A percentile compares a stretch with the other conserved stretches of the same genome.
Evolutionary conservation across 2,888 invertebrate genomes (phyloP).

Genomic region (Epinotia brunnichana): DNA sequence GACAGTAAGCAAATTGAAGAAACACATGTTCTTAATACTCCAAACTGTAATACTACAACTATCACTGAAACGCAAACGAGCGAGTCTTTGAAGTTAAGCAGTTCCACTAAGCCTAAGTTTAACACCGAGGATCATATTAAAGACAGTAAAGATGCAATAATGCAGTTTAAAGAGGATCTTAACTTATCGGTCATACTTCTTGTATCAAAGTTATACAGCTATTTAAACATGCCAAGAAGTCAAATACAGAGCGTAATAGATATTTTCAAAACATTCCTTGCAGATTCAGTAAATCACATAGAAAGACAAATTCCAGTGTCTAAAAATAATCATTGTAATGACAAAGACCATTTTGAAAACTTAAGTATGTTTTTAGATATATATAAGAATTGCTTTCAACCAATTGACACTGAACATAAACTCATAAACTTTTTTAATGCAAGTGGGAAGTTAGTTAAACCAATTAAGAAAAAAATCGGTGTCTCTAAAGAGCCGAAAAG

Average conservation of each 20-base stretch:
- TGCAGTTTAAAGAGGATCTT: constrained; percentile 17
- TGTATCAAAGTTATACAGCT: constrained; percentile 13
- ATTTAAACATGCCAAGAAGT: constrained; percentile 22
- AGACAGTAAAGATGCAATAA: constrained; percentile 11
- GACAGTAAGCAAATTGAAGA: constrained; percentile 13
- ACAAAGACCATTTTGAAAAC: neutral
- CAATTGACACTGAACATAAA: constrained; percentile 13
- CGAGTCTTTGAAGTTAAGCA: neutral
- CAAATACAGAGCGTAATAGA: constrained; percentile 14
- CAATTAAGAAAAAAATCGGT: constrained; percentile 23
- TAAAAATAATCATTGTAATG: constrained; percentile 7
- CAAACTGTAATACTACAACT: constrained; percentile 5
- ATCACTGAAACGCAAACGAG: constrained; percentile 11
- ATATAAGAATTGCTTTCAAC: constrained; percentile 10
- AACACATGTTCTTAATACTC: neutral
- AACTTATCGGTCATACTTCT: constrained; percentile 7
- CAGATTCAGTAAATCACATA: constrained; percentile 13
- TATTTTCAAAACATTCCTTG: constrained; percentile 15
- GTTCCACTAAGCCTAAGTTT: constrained; percentile 4
- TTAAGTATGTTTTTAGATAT: constrained; percentile 4
- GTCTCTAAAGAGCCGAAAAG: neutral
- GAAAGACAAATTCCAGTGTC: constrained; percentile 9
- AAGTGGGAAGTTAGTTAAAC: constrained; percentile 17
- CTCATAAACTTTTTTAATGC: constrained; percentile 14
- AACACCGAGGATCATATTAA: neutral